Evolutionary conservation across 2,113 vertebrate species (phyloP).

Genomic region (Tachysurus fulvidraco): DNA sequence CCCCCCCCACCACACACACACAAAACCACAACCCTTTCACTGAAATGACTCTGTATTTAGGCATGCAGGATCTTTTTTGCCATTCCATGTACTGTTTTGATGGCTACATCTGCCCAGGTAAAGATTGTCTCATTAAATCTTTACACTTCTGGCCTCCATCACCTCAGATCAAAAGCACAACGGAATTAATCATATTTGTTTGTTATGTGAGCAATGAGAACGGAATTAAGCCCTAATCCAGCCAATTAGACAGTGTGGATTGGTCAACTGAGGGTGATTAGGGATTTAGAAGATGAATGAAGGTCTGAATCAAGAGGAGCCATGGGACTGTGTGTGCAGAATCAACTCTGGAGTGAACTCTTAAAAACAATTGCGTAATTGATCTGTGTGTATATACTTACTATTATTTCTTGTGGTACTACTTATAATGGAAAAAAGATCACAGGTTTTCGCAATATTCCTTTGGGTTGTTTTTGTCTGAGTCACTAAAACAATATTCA

Average conservation of each 20-base stretch:
- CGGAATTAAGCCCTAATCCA: slow-evolving; percentile 54
- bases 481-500: not conserved
- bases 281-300: slow-evolving; percentile 54
- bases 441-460: not conserved
- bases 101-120: not conserved
- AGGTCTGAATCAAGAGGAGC: slow-evolving; percentile 49
- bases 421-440: too few relatives aligned
- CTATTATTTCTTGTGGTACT: not conserved
- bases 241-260: slow-evolving; percentile 62
- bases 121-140: not conserved
- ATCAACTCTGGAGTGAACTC: slow-evolving; percentile 42
- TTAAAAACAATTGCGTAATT: slow-evolving; percentile 1
- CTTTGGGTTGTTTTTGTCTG: not conserved
- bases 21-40: too few relatives aligned
- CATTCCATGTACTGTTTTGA: not conserved
- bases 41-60: not conserved
- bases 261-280: slow-evolving; percentile 68
- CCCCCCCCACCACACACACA: not conserved
- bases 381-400: slow-evolving; percentile 1
- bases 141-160: not conserved
- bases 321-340: slow-evolving; percentile 49
- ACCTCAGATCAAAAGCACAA: slow-evolving; percentile 33
- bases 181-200: slow-evolving; percentile 47
- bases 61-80: not conserved
- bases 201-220: slow-evolving; percentile 52